Evolutionary conservation across 2,113 vertebrate species (phyloP), one percentile per base, ranked within the genome.

Genomic region (Hippocampus zosterae): DNA sequence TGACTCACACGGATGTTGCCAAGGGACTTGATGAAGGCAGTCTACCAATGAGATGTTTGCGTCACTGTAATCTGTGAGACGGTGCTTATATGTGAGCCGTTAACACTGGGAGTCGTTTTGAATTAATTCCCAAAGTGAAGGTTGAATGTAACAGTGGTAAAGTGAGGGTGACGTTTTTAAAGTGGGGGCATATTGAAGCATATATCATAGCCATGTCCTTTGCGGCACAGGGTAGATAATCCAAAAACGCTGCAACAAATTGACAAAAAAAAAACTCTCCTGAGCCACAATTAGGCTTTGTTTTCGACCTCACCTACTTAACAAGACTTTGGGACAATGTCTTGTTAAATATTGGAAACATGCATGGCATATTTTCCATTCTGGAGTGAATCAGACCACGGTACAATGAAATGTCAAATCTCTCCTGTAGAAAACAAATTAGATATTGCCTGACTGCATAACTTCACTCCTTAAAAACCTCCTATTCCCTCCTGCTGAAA

Each of bases 241-340:
- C 70, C 7, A 67, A 76, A 78, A 72, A 85, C 80, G 84, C 69
- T 79, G 68, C 70, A 65, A 73, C 76, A 77, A 78, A 72, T 66
- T 81, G 82, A 81, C 75, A 81, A 80, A 82, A 81, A 77, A 82
- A 81, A 84, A 53, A 9, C 8, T n/a, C 52, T 53, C 70, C 69
- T 27, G 81, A 79, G 74, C 68, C 65, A 44, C 42, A 60, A 71
- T 68, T 9, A 25, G 21, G 72, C 29, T 33, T 70, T 85, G 85
- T 87, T 81, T 68, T 61, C 18, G 2, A 16, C 73, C 84, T 86
- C 80, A 86, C 84, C 84, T 77, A 61, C 72, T 76, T 88, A 78
- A 84, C 78, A 81, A 69, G 72, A 55, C 82, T 81, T 85, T 87
- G 85, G 85, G 83, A 85, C 84, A 82, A 74, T 65, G n/a, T n/a